phyloP scores from a whole-genome alignment of 2,797 vertebrate species.

The Geotrypetes seraphini region DNA sequence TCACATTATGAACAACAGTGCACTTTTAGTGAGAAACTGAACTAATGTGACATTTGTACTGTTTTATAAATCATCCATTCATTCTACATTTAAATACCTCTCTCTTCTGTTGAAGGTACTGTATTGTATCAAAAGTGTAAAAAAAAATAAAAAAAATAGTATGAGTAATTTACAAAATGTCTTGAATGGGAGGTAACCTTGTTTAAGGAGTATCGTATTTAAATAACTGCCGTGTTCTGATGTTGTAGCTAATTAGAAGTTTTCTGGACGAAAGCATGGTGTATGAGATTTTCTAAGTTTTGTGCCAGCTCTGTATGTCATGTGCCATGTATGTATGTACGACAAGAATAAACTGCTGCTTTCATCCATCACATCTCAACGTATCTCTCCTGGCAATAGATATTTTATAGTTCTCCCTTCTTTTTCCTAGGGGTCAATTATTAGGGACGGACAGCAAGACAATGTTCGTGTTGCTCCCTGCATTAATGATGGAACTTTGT shows the following conservation, averaged over 20 bases:
- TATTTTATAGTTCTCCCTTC: background rate
- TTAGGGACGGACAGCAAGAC: no score
- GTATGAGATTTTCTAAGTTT: conserved; percentile 51
- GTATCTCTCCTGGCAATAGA: conserved; percentile 13
- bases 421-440: background rate
- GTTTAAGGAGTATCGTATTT: conserved; percentile 50
- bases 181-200: conserved; percentile 24
- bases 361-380: conserved; percentile 38
- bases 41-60: conserved; percentile 26
- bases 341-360: conserved; percentile 60
- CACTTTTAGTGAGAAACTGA: conserved; percentile 19
- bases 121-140: conserved; percentile 56
- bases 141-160: no score
- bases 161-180: conserved; percentile 38
- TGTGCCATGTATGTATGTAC: conserved; percentile 56
- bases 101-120: conserved; percentile 35
- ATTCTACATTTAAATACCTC: conserved; percentile 50
- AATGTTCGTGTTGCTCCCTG: no score
- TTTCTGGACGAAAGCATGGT: conserved; percentile 54
- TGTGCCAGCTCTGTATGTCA: conserved; percentile 55
- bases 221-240: conserved; percentile 49
- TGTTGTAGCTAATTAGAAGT: conserved; percentile 57
- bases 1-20: no score
- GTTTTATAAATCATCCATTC: conserved; percentile 50
- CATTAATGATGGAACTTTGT: no score